Conservation (phyloP, 2,113 vertebrate species). For the Dromaius novaehollandiae region DNA sequence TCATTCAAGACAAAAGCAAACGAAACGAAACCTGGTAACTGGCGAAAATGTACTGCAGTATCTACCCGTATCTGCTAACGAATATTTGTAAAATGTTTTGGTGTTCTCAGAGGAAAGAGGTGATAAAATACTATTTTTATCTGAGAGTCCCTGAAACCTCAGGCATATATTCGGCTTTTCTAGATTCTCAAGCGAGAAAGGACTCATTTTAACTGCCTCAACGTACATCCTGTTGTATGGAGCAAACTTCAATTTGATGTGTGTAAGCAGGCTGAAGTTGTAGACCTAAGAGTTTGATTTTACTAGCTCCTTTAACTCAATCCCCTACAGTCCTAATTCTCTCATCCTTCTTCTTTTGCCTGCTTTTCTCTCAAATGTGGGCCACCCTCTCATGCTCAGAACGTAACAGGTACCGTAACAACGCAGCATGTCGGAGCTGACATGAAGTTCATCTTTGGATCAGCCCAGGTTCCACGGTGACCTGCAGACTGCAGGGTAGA, state of each 20-base stretch:
- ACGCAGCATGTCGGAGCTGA: background rate
- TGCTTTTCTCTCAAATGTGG: background rate
- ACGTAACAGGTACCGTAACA: background rate
- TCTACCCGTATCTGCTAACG: background rate
- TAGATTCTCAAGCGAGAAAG: background rate
- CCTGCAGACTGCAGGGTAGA: background rate
- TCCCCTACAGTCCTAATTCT: background rate
- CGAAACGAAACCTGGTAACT: background rate
- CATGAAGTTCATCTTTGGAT: background rate
- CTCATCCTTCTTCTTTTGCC: background rate
- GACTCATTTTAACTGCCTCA: background rate
- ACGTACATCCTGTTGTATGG: background rate
- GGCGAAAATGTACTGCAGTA: background rate
- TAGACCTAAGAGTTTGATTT: background rate
- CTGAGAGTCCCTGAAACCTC: background rate
- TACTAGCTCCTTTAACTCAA: background rate
- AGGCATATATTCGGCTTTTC: background rate
- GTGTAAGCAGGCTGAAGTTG: background rate
- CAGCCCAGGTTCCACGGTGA: background rate
- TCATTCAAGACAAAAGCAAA: background rate
- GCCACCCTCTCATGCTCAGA: background rate
- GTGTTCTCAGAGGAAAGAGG: background rate
- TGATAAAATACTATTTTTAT: background rate
- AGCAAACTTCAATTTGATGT: background rate
- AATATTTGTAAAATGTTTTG: background rate